These are phyloP conservation scores for Tinamus guttatus DNA, from an alignment of 2,113 vertebrate species.

Conservation along the genomic window DNA sequence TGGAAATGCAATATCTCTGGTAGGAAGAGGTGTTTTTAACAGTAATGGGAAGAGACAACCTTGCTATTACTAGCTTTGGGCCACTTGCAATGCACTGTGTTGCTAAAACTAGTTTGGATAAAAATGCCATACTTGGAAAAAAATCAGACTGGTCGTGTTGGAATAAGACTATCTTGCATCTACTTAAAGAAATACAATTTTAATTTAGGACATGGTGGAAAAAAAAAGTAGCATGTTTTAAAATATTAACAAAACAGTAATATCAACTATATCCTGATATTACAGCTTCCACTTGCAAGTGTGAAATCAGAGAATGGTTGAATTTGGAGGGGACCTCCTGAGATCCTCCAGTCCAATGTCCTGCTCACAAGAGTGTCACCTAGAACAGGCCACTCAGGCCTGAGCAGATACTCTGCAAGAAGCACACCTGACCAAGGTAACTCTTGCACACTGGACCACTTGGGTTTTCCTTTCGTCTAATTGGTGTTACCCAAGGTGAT, in stretches of 20 bases:
- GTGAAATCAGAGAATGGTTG: background rate
- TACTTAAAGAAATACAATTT: background rate
- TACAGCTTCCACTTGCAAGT: background rate
- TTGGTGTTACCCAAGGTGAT: background rate
- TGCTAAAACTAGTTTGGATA: background rate
- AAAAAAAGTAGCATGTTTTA: background rate
- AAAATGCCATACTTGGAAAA: background rate
- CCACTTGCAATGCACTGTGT: background rate
- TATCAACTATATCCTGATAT: rapidly evolving
- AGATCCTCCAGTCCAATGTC: too few relatives aligned
- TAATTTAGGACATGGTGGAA: background rate
- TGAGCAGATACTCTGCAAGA: background rate
- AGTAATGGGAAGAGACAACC: conserved; percentile 8
- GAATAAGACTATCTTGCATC: background rate
- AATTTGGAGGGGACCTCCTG: too few relatives aligned
- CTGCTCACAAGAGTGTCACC: too few relatives aligned
- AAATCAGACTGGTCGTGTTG: background rate
- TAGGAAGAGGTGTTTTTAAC: background rate
- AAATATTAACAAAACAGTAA: background rate
- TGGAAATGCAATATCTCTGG: background rate
- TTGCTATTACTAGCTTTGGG: background rate
- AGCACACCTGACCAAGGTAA: rapidly evolving
- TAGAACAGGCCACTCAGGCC: too few relatives aligned
- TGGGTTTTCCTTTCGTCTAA: too few relatives aligned
- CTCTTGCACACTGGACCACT: background rate